Evolutionary conservation across 2,888 invertebrate species (phyloP), one percentile per base, ranked within the genome.

Genomic region (Tortricodes alternella): DNA sequence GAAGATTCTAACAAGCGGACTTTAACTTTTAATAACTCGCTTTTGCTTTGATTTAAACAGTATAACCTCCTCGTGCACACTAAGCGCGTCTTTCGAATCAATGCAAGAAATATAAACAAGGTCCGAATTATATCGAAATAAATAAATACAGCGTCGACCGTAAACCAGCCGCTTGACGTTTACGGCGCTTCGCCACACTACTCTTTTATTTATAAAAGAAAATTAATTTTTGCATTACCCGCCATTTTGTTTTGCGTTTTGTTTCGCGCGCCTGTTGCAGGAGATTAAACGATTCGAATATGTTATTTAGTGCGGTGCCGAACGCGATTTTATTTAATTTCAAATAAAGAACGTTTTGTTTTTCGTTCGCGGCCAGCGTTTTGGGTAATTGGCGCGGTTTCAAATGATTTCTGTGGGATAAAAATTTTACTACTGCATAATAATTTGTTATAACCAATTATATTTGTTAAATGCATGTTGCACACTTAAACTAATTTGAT

Each of bases 151-250:
- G 56, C 65, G 63, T 56, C 57, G 58, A 59, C 78, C 81, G 76
- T 81, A 81, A 83, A 82, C 70, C 74, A 74, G 53, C 65, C 63
- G 62, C 57, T 56, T 66, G 80, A 81, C 80, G 64, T 76, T 78
- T 70, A 77, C 76, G 64, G 76, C 75, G 68, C 67, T 68, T 67
- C 67, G 64, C 70, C 68, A 53, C n/a, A n/a, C n/a, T n/a, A n/a
- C 64, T 69, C 73, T 74, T 68, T 71, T 70, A 64, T 59, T 49
- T 46, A 46, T 23, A 43, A 49, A 66, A 62, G 66, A 68, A 80
- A 80, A 81, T 81, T 81, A 81, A 78, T 83, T 77, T 81, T 76
- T 71, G 73, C 67, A 69, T 73, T 71, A 73, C 32, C 46, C 63
- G 59, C 49, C 65, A 61, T 74, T 65, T 69, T 64, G 71, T 65